A percentile compares a stretch with the other conserved stretches of the same genome.
These are phyloP conservation scores for Benitochromis conjunctus DNA, from an alignment of 2,113 vertebrate genomes.

Conservation along the genomic window DNA sequence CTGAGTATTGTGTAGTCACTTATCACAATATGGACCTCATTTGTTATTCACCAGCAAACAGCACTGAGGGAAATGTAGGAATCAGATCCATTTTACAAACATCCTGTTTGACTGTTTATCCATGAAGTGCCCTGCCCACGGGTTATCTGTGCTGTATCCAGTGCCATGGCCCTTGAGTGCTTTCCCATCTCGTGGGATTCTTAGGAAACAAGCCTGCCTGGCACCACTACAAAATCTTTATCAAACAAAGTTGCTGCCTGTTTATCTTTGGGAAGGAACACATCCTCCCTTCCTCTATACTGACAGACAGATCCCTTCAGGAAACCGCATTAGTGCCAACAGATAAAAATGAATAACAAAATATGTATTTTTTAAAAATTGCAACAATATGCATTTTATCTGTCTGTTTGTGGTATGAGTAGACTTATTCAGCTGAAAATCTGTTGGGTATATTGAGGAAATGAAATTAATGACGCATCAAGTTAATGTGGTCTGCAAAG, in stretches of 20 bases:
- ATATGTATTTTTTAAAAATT: not conserved
- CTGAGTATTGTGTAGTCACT: not conserved
- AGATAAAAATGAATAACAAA: not conserved
- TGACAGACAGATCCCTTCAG: not conserved
- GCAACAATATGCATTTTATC: not conserved
- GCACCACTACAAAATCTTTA: constrained; percentile 27
- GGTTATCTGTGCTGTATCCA: constrained; percentile 29
- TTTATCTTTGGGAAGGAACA: constrained; percentile 42
- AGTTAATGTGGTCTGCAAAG: constrained; percentile 1
- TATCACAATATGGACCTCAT: not conserved
- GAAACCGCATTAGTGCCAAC: not conserved
- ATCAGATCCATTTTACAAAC: not conserved
- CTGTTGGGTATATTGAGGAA: constrained; percentile 1
- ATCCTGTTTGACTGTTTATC: constrained; percentile 14
- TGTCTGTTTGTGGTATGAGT: not conserved
- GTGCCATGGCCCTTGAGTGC: constrained; percentile 4
- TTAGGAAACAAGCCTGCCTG: not conserved
- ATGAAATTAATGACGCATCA: constrained; percentile 16
- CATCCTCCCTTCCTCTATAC: constrained; percentile 16
- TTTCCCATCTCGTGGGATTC: not conserved
- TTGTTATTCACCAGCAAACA: not conserved
- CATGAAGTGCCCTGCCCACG: not conserved
- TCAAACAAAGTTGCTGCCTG: constrained; percentile 21
- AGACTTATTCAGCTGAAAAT: not conserved
- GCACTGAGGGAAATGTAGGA: not conserved